Conservation (phyloP, 2,888 invertebrate species). For the Papilio protenor region DNA sequence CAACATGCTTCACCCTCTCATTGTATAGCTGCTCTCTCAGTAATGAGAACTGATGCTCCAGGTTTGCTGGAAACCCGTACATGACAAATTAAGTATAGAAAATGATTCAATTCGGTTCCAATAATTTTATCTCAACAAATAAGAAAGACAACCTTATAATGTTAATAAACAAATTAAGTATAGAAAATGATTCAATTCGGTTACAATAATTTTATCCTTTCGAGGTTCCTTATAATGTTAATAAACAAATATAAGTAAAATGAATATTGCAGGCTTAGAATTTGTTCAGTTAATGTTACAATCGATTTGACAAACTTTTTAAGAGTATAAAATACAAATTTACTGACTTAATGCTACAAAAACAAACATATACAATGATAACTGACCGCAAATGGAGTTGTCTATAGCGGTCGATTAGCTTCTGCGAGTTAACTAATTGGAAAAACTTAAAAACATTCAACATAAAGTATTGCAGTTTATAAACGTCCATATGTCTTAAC, state of each 20-base stretch:
- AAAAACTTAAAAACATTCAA: background rate
- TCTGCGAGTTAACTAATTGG: background rate
- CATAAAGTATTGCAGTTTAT: background rate
- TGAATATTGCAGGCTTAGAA: background rate
- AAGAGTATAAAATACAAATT: background rate
- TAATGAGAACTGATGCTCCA: conserved; percentile 94
- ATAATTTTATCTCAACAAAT: too few relatives aligned
- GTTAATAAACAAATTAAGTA: background rate
- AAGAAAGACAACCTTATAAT: background rate
- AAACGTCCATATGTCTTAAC: background rate
- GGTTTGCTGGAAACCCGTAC: conserved; percentile 84
- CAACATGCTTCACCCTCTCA: conserved; percentile 91
- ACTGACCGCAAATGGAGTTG: background rate
- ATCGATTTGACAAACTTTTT: background rate
- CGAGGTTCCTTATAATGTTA: background rate
- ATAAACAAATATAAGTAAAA: background rate
- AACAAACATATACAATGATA: background rate
- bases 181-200: too few relatives aligned
- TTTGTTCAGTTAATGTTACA: too few relatives aligned
- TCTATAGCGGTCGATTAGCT: background rate
- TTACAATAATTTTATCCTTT: background rate
- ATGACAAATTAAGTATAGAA: background rate
- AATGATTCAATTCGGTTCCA: background rate
- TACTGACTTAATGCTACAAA: background rate
- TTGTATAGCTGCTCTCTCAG: conserved; percentile 95